Evolutionary conservation across 92 coral and sea anemone genomes (phyloP).

Genomic region (Porites lobata): DNA sequence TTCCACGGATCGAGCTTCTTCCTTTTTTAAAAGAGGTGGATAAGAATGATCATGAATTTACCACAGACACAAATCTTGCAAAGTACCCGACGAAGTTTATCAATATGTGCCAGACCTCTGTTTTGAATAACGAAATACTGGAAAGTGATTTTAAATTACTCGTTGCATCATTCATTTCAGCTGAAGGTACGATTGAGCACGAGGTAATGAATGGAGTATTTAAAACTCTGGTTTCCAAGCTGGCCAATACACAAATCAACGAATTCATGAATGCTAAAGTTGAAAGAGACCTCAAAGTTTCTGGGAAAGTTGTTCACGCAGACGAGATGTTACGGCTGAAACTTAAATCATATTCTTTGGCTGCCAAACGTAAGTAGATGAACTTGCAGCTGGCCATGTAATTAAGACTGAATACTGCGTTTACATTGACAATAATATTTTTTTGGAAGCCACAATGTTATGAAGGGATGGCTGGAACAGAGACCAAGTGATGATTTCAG

Average conservation of each 20-base stretch:
- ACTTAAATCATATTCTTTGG: conserved; percentile 24
- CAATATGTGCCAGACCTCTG: neutral
- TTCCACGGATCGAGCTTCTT: conserved; percentile 17
- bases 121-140: neutral
- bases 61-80: neutral
- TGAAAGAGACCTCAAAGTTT: conserved; percentile 43
- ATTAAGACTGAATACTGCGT: neutral
- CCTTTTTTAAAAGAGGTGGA: conserved; percentile 31
- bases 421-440: neutral
- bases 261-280: conserved; percentile 12
- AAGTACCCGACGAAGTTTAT: conserved; percentile 21
- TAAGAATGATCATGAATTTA: conserved; percentile 14
- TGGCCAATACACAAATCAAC: conserved; percentile 26
- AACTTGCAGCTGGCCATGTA: neutral
- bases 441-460: neutral
- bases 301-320: conserved; percentile 40
- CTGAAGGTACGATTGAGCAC: neutral
- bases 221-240: conserved; percentile 31
- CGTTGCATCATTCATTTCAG: neutral
- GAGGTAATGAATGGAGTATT: neutral
- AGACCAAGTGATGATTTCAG: neutral
- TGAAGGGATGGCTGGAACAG: neutral
- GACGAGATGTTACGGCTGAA: conserved; percentile 15
- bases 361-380: conserved; percentile 11
- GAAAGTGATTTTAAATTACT: neutral